A percentile compares a stretch with the other conserved stretches of the same genome.
These are phyloP conservation scores for Cromileptes altivelis DNA, from an alignment of 2,113 vertebrate species.

Conservation along the genomic window DNA sequence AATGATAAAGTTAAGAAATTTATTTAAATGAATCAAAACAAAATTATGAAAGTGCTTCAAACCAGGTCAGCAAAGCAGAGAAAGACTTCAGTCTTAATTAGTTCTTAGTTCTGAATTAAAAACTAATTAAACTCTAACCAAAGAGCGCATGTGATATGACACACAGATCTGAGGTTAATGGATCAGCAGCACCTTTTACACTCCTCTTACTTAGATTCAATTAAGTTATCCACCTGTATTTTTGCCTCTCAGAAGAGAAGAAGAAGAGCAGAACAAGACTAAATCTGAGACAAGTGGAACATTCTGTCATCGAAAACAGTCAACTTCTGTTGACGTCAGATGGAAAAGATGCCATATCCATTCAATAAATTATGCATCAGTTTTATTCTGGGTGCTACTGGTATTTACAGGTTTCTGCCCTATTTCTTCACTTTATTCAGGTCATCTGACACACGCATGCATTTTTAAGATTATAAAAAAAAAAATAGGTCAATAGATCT, in stretches of 20 bases:
- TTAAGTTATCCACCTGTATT: not conserved
- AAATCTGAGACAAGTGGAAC: slow-evolving; percentile 24
- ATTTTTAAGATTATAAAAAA: slow-evolving; percentile 33
- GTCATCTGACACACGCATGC: slow-evolving; percentile 44
- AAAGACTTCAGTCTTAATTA: not conserved
- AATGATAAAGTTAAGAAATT: not conserved
- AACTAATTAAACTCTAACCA: not conserved
- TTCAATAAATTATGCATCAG: slow-evolving; percentile 76
- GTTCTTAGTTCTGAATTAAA: slow-evolving; percentile 37
- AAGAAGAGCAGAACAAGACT: not conserved
- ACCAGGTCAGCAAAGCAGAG: not conserved
- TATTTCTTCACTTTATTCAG: slow-evolving; percentile 72
- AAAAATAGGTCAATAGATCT: slow-evolving; percentile 41
- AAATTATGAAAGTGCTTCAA: not conserved
- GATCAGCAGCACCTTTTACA: not conserved
- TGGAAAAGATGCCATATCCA: slow-evolving; percentile 57
- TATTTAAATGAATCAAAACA: not conserved
- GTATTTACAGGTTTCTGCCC: slow-evolving; percentile 68
- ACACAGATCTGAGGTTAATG: slow-evolving; percentile 7
- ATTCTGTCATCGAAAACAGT: slow-evolving; percentile 43
- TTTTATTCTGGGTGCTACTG: slow-evolving; percentile 69
- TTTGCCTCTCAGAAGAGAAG: not conserved
- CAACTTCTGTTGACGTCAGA: slow-evolving; percentile 53
- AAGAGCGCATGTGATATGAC: not conserved
- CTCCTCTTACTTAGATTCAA: not conserved